Conservation (phyloP, 2,113 vertebrate genomes). For the Oostethus manadensis region DNA sequence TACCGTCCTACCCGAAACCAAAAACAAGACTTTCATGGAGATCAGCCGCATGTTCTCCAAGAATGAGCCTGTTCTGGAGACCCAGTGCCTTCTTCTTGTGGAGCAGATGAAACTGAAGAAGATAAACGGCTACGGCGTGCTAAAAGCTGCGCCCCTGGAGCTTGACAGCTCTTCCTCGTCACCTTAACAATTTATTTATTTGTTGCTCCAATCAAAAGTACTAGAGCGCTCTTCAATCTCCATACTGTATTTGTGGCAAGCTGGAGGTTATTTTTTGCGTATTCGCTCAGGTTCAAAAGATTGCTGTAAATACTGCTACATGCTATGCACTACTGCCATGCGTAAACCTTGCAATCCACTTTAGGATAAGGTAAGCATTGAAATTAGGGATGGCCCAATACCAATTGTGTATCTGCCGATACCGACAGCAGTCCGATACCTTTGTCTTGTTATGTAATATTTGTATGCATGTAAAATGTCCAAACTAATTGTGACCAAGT, state of each 20-base stretch:
- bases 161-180: constrained; percentile 69
- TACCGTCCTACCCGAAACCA: constrained; percentile 82
- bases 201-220: not conserved
- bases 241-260: not conserved
- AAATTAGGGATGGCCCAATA: no score
- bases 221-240: not conserved
- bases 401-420: no score
- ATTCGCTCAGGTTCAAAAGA: constrained; percentile 13
- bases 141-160: constrained; percentile 71
- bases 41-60: constrained; percentile 81
- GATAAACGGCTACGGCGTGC: constrained; percentile 75
- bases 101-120: constrained; percentile 71
- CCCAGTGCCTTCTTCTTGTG: constrained; percentile 39
- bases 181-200: constrained; percentile 29
- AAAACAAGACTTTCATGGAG: constrained; percentile 88
- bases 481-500: no score
- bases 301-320: not conserved
- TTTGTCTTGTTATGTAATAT: no score
- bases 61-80: constrained; percentile 53
- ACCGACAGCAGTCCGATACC: no score
- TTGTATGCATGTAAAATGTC: no score
- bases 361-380: no score
- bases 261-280: not conserved
- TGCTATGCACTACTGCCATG: not conserved
- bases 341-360: not conserved